Evolutionary conservation across 2,888 invertebrate genomes (phyloP), one percentile per base, ranked within the genome.

Genomic region (Standfussiana lucernea): DNA sequence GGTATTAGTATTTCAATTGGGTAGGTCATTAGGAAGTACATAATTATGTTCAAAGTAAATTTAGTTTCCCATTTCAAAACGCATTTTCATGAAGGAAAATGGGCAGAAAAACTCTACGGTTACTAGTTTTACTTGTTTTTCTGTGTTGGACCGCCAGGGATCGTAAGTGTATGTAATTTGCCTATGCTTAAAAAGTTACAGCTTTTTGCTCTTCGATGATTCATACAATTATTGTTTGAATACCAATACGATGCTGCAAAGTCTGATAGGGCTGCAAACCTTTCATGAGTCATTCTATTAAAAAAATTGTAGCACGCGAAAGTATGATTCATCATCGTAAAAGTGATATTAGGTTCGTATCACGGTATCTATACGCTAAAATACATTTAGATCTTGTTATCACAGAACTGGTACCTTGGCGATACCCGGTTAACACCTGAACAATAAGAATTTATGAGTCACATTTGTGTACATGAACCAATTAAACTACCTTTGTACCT

Each of bases 311-410:
- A 42, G 32, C 37, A 53, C 70, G 50, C 50, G 15, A 74, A 47
- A 32, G 28, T 11, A 18, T 82, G 77, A 82, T 42, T 80, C 68
- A 80, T 37, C 21, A 50, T n/a, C n/a, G 76, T 82, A 82, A 75
- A 59, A 79, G 65, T 82, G 28, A 68, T 47, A 82, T 56, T 56
- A 50, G 24, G 47, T 59, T 65, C 35, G n/a, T 82, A 68, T 56
- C 74, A 24, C n/a, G 56, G 42, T 81, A 82, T 65, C 53, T 35
- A 21, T 66, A 45, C 35, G 50, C 50, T 61, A 59, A 50, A 73
- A 56, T 40, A 68, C 67, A 59, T 82, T 68, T 75, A 68, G 77
- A 76, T 32, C 53, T 68, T 28, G 35, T 76, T 80, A 82, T 80
- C 68, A 77, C 13, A n/a, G 24, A 66, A 53, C 61, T 73, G 45